These are phyloP conservation scores for Agriopis marginaria DNA, from an alignment of 2,888 invertebrate species.

Conservation along the genomic window DNA sequence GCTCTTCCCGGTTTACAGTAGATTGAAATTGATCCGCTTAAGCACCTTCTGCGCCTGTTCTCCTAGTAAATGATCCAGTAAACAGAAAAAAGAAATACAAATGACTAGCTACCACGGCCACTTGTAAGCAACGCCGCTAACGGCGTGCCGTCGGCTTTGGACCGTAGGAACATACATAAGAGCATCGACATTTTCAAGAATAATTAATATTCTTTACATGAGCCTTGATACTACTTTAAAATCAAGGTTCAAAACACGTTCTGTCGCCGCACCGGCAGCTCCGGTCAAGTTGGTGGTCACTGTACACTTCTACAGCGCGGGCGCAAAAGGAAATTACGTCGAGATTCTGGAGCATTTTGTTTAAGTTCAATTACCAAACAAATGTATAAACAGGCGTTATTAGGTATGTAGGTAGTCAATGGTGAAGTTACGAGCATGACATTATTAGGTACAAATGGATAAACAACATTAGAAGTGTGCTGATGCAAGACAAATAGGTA, in stretches of 20 bases:
- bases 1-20: too few relatives aligned
- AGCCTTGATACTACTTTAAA: background rate
- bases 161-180: too few relatives aligned
- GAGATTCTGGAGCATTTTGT: slow-evolving; percentile 35
- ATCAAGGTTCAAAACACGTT: background rate
- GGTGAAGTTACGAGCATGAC: background rate
- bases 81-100: too few relatives aligned
- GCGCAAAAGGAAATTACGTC: slow-evolving; percentile 16
- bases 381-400: background rate
- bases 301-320: slow-evolving; percentile 11
- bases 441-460: background rate
- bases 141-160: too few relatives aligned
- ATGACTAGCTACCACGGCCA: too few relatives aligned
- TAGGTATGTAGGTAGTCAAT: background rate
- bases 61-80: too few relatives aligned
- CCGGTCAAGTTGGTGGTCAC: slow-evolving; percentile 21
- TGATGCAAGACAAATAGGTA: background rate
- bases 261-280: background rate
- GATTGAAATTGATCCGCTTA: too few relatives aligned
- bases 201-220: background rate
- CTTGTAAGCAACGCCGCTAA: too few relatives aligned
- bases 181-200: too few relatives aligned
- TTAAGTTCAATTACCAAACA: slow-evolving; percentile 14
- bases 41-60: too few relatives aligned
- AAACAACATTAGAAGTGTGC: background rate